Percentiles rank a stretch among this genome's conserved stretches.
phyloP scores from a whole-genome alignment of 2,797 vertebrate species.

The Eleutherodactylus coqui region DNA sequence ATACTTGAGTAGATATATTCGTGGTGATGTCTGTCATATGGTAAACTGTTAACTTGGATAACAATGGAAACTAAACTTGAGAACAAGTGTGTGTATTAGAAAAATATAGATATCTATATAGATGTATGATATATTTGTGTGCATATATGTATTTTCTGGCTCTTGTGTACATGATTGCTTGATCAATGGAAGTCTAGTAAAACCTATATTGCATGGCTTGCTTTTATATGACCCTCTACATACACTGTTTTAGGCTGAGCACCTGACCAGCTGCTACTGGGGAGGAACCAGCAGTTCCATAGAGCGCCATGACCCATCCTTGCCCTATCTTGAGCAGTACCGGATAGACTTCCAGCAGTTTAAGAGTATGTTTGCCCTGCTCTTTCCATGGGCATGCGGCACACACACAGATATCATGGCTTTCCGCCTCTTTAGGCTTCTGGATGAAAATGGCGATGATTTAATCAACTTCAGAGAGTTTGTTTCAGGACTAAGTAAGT shows the following conservation, averaged over 20 bases:
- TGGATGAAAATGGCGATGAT: constrained; percentile 90
- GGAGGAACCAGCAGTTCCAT: constrained; percentile 90
- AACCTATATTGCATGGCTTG: too few species aligned
- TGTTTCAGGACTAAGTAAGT: constrained; percentile 88
- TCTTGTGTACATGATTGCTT: background rate
- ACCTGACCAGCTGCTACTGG: constrained; percentile 98
- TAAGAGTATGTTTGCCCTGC: constrained; percentile 89
- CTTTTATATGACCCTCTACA: background rate
- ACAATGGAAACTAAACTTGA: too few species aligned
- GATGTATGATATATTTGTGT: too few species aligned
- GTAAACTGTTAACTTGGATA: too few species aligned
- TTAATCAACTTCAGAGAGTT: constrained; percentile 98
- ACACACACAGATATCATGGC: constrained; percentile 88
- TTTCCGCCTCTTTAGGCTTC: constrained; percentile 86
- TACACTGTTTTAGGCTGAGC: constrained; percentile 82
- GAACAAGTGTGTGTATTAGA: too few species aligned
- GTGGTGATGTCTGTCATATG: too few species aligned
- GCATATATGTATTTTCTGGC: background rate
- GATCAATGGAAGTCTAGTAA: too few species aligned
- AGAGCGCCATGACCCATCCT: constrained; percentile 93
- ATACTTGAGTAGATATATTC: too few species aligned
- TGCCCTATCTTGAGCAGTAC: constrained; percentile 97
- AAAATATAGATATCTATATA: too few species aligned
- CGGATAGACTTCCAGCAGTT: constrained; percentile 97
- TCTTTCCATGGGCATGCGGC: constrained; percentile 94